Evolutionary conservation across 1,140 invertebrate species (phyloP).

Genomic region (Bombus superbus): DNA sequence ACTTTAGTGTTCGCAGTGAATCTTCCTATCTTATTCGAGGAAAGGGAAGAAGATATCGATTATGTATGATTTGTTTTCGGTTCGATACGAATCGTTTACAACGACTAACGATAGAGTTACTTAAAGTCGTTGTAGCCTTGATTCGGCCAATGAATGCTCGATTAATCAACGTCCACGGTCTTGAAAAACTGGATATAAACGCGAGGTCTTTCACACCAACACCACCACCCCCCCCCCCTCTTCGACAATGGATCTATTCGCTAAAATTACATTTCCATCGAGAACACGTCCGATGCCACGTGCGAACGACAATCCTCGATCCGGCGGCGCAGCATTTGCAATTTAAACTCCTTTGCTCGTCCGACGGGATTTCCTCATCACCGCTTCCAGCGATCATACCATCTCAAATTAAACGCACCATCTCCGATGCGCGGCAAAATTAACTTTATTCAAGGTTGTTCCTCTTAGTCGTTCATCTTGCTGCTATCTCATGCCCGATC

Average conservation of each 20-base stretch:
- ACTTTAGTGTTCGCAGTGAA: neutral
- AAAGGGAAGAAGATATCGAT: neutral
- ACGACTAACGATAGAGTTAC: no score
- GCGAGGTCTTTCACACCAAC: neutral
- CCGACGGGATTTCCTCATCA: constrained; percentile 45
- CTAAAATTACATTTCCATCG: constrained; percentile 50
- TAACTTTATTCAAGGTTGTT: constrained; percentile 17
- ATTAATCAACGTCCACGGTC: constrained; percentile 4
- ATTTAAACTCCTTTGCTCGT: constrained; percentile 28
- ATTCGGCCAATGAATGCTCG: neutral
- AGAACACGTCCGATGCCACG: constrained; percentile 41
- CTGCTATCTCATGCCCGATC: neutral
- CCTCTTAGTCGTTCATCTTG: neutral
- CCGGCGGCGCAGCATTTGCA: constrained; percentile 20
- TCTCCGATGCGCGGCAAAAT: neutral
- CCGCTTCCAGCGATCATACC: constrained; percentile 25
- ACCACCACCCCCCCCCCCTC: no score
- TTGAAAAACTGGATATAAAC: neutral
- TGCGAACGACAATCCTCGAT: constrained; percentile 31
- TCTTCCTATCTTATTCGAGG: neutral
- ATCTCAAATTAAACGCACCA: constrained; percentile 40
- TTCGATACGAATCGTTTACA: no score
- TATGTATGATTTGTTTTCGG: neutral
- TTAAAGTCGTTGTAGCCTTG: neutral
- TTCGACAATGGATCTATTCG: neutral